phyloP scores from a whole-genome alignment of 2,888 invertebrate genomes.

The Hirtodrosophila duncani region DNA sequence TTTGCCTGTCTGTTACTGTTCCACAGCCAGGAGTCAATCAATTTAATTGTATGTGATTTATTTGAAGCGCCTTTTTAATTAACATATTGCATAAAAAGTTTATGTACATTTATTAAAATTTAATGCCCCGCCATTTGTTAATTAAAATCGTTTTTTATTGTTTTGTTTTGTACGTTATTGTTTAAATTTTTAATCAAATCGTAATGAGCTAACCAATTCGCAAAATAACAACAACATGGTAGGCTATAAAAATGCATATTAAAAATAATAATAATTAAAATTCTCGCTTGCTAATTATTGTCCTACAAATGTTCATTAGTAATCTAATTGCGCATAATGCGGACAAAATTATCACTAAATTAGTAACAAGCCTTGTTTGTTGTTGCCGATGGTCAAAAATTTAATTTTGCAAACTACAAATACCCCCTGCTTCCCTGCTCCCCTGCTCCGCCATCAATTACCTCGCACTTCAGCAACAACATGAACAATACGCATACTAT shows the following conservation, averaged over 20 bases:
- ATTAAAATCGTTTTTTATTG: slow-evolving; percentile 47
- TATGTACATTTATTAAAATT: slow-evolving; percentile 30
- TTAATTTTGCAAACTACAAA: slow-evolving; percentile 51
- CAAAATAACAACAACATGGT: not conserved
- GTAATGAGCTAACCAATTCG: slow-evolving; percentile 61
- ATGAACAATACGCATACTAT: slow-evolving; percentile 41
- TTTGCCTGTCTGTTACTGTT: no score
- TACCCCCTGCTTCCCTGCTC: slow-evolving; percentile 1
- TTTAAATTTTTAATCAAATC: slow-evolving; percentile 55
- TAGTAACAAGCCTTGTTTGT: slow-evolving; percentile 54
- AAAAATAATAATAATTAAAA: slow-evolving; percentile 52
- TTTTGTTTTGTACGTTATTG: slow-evolving; percentile 25
- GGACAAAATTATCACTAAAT: slow-evolving; percentile 66
- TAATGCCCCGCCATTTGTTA: slow-evolving; percentile 27
- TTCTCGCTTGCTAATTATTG: slow-evolving; percentile 48
- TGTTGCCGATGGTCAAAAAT: slow-evolving; percentile 37
- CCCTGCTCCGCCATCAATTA: not conserved
- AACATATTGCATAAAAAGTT: slow-evolving; percentile 10
- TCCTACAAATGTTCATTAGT: slow-evolving; percentile 67
- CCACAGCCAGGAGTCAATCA: no score
- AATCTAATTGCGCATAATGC: slow-evolving; percentile 69
- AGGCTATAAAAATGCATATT: not conserved
- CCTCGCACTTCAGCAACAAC: not conserved
- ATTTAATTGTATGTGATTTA: no score
- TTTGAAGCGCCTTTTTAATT: no score